These are phyloP conservation scores for Tetramorium parvispinum DNA, from an alignment of 1,140 invertebrate species.

Conservation along the genomic window DNA sequence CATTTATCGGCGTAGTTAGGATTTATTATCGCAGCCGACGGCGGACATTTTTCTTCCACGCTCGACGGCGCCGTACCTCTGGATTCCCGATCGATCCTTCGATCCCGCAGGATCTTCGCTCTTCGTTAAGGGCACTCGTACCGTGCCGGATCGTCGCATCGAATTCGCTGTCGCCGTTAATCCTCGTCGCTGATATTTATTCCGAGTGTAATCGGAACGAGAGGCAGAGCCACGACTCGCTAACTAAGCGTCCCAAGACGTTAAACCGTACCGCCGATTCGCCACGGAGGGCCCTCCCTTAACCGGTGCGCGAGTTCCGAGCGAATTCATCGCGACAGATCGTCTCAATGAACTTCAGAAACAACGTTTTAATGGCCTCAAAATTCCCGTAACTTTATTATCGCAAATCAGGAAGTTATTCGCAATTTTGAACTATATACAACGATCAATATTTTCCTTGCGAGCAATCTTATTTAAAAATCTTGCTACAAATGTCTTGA, in stretches of 20 bases:
- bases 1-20: constrained; percentile 66
- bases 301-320: constrained; percentile 35
- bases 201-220: constrained; percentile 58
- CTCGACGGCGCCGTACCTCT: constrained; percentile 40
- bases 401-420: neutral
- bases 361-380: constrained; percentile 38
- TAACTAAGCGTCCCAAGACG: constrained; percentile 60
- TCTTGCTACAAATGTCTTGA: neutral
- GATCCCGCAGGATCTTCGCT: constrained; percentile 45
- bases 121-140: constrained; percentile 53
- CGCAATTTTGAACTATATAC: neutral
- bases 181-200: constrained; percentile 59
- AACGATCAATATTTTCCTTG: neutral
- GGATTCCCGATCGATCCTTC: constrained; percentile 40
- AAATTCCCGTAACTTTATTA: constrained; percentile 34
- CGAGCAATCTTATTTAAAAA: neutral
- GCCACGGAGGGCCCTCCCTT: constrained; percentile 51
- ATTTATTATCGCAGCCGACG: constrained; percentile 66
- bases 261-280: constrained; percentile 56
- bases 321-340: constrained; percentile 30
- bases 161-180: constrained; percentile 62
- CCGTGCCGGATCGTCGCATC: constrained; percentile 57
- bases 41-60: constrained; percentile 58
- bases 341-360: constrained; percentile 3
- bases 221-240: constrained; percentile 52